Conservation (phyloP, 2,888 invertebrate genomes). For the Tachina grossa region DNA sequence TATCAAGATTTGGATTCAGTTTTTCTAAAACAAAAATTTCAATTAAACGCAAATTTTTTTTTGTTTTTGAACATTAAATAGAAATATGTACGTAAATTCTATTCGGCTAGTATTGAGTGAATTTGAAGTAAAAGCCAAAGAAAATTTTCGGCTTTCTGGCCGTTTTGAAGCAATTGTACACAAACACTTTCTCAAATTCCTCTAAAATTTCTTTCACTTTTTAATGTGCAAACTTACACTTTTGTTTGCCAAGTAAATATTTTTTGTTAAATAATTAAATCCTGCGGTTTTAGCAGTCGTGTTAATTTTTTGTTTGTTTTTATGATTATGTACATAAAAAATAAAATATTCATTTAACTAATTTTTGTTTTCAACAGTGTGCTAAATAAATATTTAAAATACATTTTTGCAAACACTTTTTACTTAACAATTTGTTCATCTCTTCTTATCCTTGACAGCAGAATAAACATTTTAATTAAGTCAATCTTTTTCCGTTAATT, state of each 20-base stretch:
- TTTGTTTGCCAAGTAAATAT: not conserved
- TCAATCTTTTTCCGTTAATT: not conserved
- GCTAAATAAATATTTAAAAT: not conserved
- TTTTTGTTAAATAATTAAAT: not conserved
- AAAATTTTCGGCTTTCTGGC: too few relatives aligned
- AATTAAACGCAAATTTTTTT: too few relatives aligned
- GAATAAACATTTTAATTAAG: constrained; percentile 9
- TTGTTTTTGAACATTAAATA: too few relatives aligned
- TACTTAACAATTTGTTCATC: not conserved
- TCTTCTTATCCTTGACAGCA: not conserved
- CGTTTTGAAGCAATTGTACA: too few relatives aligned
- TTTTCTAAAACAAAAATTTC: too few relatives aligned
- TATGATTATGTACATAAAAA: not conserved
- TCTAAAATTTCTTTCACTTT: too few relatives aligned
- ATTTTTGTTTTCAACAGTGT: not conserved
- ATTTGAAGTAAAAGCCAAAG: too few relatives aligned
- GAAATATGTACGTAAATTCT: too few relatives aligned
- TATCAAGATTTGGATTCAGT: too few relatives aligned
- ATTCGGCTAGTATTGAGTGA: too few relatives aligned
- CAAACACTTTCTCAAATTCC: too few relatives aligned
- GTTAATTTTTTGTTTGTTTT: not conserved
- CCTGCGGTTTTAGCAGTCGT: not conserved
- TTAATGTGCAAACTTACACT: not conserved
- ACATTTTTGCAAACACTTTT: not conserved
- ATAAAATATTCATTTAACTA: not conserved